These are phyloP conservation scores for Oxystoma pomonae DNA, from an alignment of 2,888 invertebrate genomes.

Conservation along the genomic window DNA sequence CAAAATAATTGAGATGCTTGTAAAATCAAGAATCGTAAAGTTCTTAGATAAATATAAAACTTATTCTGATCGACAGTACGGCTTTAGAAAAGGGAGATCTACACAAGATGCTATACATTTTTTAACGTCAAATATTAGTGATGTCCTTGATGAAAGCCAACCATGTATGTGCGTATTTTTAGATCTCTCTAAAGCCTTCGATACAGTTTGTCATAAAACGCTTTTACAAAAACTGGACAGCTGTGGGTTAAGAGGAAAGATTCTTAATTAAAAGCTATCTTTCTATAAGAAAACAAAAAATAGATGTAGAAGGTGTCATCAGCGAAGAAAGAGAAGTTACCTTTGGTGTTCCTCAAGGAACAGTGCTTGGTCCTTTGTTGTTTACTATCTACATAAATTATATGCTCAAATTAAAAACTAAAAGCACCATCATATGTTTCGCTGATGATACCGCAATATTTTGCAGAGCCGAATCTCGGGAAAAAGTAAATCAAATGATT, in stretches of 20 bases:
- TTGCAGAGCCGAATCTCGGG: slow-evolving; percentile 6
- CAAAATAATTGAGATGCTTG: slow-evolving; percentile 2
- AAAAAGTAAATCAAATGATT: slow-evolving; percentile 4
- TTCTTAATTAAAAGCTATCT: slow-evolving; percentile 9
- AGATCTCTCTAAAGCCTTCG: slow-evolving; percentile 12
- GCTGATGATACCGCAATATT: neutral
- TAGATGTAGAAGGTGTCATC: neutral
- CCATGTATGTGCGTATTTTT: slow-evolving; percentile 3
- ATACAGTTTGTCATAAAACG: slow-evolving; percentile 5
- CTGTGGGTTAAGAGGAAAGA: slow-evolving; percentile 6
- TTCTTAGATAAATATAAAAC: too few species aligned
- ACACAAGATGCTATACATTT: slow-evolving; percentile 8
- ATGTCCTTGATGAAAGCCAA: neutral
- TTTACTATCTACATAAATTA: slow-evolving; percentile 8
- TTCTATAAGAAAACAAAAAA: slow-evolving; percentile 2
- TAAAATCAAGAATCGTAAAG: neutral
- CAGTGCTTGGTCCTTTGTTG: slow-evolving; percentile 10
- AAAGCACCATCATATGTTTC: neutral
- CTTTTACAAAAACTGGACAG: slow-evolving; percentile 5
- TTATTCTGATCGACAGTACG: too few species aligned
- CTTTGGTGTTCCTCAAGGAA: slow-evolving; percentile 15
- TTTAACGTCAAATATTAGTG: too few species aligned
- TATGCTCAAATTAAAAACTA: slow-evolving; percentile 1
- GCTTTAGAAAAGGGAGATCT: too few species aligned
- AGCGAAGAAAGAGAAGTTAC: slow-evolving; percentile 6